These are phyloP conservation scores for Harpagoxenus sublaevis DNA, from an alignment of 2,888 invertebrate genomes.

Conservation along the genomic window DNA sequence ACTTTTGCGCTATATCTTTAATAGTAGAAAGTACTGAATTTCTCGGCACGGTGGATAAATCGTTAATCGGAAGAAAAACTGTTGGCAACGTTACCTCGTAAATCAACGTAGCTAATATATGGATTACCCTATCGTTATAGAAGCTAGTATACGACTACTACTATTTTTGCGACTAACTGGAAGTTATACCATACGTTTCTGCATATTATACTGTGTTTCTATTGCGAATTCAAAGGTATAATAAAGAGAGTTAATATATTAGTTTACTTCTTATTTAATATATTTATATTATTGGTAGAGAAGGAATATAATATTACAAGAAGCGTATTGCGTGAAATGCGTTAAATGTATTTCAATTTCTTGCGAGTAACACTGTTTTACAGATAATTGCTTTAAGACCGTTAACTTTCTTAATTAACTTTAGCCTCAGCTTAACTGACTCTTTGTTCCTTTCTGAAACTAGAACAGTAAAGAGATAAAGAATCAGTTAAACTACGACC, in stretches of 20 bases:
- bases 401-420: slow-evolving; percentile 45
- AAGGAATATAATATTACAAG: background rate
- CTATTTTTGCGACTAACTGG: slow-evolving; percentile 48
- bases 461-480: slow-evolving; percentile 31
- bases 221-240: background rate
- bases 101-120: slow-evolving; percentile 68
- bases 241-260: background rate
- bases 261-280: slow-evolving; percentile 1
- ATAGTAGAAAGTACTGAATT: background rate
- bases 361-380: slow-evolving; percentile 33
- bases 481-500: slow-evolving; percentile 22
- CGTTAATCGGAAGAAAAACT: slow-evolving; percentile 61
- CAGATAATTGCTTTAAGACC: slow-evolving; percentile 16
- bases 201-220: background rate
- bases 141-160: slow-evolving; percentile 65
- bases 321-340: background rate
- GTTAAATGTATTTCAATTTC: slow-evolving; percentile 22
- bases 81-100: slow-evolving; percentile 64
- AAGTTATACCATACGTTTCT: slow-evolving; percentile 2
- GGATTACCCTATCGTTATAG: slow-evolving; percentile 64
- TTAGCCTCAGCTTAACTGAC: slow-evolving; percentile 16
- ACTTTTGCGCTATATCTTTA: background rate
- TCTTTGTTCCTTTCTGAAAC: slow-evolving; percentile 31
- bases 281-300: background rate
- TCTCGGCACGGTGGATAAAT: slow-evolving; percentile 39